A percentile compares a stretch with the other conserved stretches of the same genome.
Evolutionary conservation across 2,888 invertebrate genomes (phyloP).

Genomic region (Caenorhabditis angaria): DNA sequence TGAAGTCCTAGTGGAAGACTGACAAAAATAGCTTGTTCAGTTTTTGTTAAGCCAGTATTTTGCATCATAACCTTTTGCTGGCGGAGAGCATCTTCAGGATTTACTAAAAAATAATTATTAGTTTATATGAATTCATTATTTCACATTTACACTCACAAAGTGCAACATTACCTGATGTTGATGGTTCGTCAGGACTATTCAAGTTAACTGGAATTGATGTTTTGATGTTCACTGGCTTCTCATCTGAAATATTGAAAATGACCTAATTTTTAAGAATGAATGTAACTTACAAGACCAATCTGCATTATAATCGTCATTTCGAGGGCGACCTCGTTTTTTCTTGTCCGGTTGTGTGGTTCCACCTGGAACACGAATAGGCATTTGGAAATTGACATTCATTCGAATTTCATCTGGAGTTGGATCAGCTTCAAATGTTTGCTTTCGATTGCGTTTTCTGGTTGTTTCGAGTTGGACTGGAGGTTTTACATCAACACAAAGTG

Average conservation of each 20-base stretch:
- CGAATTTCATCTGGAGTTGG: background rate
- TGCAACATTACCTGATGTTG: background rate
- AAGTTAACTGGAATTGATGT: slow-evolving; percentile 6
- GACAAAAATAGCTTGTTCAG: background rate
- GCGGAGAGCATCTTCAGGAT: background rate
- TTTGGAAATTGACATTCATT: background rate
- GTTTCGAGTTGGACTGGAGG: background rate
- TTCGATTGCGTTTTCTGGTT: slow-evolving; percentile 1
- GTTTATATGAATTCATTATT: background rate
- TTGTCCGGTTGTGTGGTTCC: background rate
- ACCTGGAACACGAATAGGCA: background rate
- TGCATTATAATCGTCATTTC: background rate
- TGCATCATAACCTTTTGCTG: background rate
- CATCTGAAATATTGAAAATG: background rate
- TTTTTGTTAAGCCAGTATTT: background rate
- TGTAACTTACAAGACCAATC: background rate
- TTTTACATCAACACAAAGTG: background rate
- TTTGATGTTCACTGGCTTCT: background rate
- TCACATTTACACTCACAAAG: background rate
- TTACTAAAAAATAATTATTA: background rate
- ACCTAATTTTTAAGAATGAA: background rate
- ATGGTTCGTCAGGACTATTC: slow-evolving; percentile 5
- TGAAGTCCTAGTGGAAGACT: slow-evolving; percentile 4
- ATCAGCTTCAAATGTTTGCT: slow-evolving; percentile 8
- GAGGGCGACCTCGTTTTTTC: slow-evolving; percentile 7